Evolutionary conservation across 2,113 vertebrate genomes (phyloP).

Genomic region (Anolis sagrei): DNA sequence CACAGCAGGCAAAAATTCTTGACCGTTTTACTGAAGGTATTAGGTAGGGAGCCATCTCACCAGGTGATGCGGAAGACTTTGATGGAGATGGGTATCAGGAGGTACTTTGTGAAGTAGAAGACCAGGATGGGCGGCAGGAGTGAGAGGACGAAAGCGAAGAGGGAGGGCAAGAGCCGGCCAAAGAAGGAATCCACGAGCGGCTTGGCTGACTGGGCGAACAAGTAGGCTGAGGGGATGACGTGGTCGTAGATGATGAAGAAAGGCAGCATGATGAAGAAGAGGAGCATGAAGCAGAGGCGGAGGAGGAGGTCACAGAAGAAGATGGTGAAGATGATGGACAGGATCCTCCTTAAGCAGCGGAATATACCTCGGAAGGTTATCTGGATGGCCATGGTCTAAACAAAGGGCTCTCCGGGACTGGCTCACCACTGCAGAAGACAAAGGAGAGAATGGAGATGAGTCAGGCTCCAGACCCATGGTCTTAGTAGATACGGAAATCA

Average conservation of each 20-base stretch:
- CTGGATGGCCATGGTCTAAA: background rate
- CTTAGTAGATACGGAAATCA: no score
- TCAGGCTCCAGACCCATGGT: no score
- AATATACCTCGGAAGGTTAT: background rate
- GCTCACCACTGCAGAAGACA: background rate
- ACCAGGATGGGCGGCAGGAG: background rate
- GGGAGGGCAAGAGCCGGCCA: constrained; percentile 2
- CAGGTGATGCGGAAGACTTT: constrained; percentile 13
- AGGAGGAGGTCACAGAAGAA: constrained; percentile 31
- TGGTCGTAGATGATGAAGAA: constrained; percentile 40
- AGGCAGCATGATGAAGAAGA: constrained; percentile 26
- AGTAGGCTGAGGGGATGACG: background rate
- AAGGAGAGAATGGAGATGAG: background rate
- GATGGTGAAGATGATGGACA: constrained; percentile 9
- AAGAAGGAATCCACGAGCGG: constrained; percentile 17
- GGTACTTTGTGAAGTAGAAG: constrained; percentile 8
- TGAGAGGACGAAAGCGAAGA: constrained; percentile 12
- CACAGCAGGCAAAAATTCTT: no score
- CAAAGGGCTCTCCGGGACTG: background rate
- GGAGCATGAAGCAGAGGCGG: constrained; percentile 17
- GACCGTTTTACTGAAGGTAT: background rate
- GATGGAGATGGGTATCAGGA: background rate
- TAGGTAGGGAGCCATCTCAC: background rate
- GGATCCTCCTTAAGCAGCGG: constrained; percentile 13
- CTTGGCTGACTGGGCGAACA: background rate